Percentiles rank a stretch among this genome's conserved stretches.
Evolutionary conservation across 2,797 vertebrate genomes (phyloP).

Genomic region (Aselliscus stoliczkanus): DNA sequence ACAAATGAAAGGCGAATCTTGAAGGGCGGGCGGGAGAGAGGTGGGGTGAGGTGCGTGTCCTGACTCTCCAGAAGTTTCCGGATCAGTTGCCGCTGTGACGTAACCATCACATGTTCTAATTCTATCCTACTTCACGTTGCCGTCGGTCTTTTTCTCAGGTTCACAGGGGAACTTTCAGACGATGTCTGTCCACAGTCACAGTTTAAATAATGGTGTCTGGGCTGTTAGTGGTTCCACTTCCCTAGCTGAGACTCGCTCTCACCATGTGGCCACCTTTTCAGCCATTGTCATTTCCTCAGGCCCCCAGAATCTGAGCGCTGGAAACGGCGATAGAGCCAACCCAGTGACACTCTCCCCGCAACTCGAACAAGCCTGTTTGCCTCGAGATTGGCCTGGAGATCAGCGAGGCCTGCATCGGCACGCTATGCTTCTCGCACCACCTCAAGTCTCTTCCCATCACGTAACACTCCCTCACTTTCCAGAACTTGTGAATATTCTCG

Average conservation of each 20-base stretch:
- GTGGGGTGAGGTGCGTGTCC: neutral
- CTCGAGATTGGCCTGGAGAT: no score
- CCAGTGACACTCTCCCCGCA: neutral
- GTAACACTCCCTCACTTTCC: no score
- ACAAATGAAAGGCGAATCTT: fast-evolving
- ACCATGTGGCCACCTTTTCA: fast-evolving
- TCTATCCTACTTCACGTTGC: fast-evolving
- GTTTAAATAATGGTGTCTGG: no score
- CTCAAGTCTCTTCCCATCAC: neutral
- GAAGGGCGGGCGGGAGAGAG: no score
- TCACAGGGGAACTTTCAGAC: neutral
- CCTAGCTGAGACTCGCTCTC: neutral
- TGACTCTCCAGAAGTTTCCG: fast-evolving
- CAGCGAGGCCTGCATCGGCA: fast-evolving
- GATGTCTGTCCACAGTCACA: fast-evolving
- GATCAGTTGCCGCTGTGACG: neutral
- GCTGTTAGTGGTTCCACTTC: neutral
- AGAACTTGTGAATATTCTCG: neutral
- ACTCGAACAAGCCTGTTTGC: neutral
- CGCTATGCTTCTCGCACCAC: no score
- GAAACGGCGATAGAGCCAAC: fast-evolving
- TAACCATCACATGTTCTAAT: no score
- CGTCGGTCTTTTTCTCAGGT: neutral
- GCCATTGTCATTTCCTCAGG: neutral
- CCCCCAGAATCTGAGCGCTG: neutral